Percentiles rank a stretch among this genome's conserved stretches.
phyloP scores from a whole-genome alignment of 2,797 vertebrate genomes.

The Xiphorhynchus erythropygius region DNA sequence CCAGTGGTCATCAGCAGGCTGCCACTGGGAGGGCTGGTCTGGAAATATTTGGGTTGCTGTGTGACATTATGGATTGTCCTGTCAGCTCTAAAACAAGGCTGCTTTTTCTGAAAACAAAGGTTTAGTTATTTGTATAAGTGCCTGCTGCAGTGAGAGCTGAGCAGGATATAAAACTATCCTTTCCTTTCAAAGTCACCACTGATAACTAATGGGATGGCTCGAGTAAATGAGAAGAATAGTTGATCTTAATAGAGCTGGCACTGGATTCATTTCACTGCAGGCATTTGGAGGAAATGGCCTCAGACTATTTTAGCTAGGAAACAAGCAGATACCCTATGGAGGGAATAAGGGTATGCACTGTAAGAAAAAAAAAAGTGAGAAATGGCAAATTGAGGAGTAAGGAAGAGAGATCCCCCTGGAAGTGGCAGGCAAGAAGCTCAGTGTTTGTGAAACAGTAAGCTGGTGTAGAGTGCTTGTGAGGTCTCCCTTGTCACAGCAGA shows the following conservation, averaged over 20 bases:
- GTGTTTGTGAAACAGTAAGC: neutral
- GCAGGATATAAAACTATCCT: slow-evolving; percentile 59
- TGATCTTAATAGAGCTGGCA: slow-evolving; percentile 56
- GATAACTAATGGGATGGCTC: slow-evolving; percentile 56
- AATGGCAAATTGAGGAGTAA: neutral
- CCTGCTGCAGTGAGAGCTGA: slow-evolving; percentile 69
- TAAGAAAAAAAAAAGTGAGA: neutral
- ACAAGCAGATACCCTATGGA: neutral
- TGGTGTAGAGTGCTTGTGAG: neutral
- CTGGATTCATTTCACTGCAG: slow-evolving; percentile 35
- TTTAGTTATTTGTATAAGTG: slow-evolving; percentile 35
- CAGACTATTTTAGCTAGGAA: neutral
- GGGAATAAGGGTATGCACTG: neutral
- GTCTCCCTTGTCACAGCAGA: neutral
- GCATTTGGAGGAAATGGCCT: slow-evolving; percentile 22
- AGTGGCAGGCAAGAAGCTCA: neutral
- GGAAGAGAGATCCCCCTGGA: neutral
- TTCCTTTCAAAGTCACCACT: slow-evolving; percentile 54
- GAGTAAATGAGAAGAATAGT: slow-evolving; percentile 54
- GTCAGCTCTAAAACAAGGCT: slow-evolving; percentile 47
- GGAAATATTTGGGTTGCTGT: neutral
- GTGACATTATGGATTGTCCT: slow-evolving; percentile 28
- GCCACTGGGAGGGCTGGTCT: neutral
- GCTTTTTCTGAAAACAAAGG: slow-evolving; percentile 53
- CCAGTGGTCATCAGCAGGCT: neutral